Evolutionary conservation across 2,113 vertebrate species (phyloP).

Genomic region (Macrotis lagotis): DNA sequence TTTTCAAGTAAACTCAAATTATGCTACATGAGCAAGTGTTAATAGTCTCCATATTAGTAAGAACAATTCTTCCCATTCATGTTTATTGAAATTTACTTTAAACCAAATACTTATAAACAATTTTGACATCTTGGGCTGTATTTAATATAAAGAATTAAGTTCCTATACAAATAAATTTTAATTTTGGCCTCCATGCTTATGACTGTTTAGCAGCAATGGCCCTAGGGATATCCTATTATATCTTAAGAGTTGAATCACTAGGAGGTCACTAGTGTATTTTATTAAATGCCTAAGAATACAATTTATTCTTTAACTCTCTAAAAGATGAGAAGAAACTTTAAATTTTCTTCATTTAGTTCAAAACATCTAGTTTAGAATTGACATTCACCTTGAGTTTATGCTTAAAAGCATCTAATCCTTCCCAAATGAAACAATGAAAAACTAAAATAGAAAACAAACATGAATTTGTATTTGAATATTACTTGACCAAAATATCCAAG

Average conservation of each 20-base stretch:
- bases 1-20: not conserved
- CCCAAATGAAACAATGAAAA: not conserved
- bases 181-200: not conserved
- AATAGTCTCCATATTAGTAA: not conserved
- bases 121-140: not conserved
- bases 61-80: not conserved
- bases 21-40: not conserved
- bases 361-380: not conserved
- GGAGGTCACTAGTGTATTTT: not conserved
- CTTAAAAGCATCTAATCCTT: not conserved
- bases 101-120: slow-evolving; percentile 8
- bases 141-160: slow-evolving; percentile 7
- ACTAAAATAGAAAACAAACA: not conserved
- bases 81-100: not conserved
- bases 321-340: not conserved
- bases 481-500: not conserved
- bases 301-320: not conserved
- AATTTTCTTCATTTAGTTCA: not conserved
- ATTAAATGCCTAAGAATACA: not conserved
- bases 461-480: not conserved
- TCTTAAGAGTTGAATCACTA: not conserved
- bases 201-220: not conserved
- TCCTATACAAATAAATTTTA: not conserved
- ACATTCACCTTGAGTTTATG: not conserved
- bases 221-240: not conserved